Evolutionary conservation across 1,140 invertebrate genomes (phyloP).

Genomic region (Tetraneura akinire): DNA sequence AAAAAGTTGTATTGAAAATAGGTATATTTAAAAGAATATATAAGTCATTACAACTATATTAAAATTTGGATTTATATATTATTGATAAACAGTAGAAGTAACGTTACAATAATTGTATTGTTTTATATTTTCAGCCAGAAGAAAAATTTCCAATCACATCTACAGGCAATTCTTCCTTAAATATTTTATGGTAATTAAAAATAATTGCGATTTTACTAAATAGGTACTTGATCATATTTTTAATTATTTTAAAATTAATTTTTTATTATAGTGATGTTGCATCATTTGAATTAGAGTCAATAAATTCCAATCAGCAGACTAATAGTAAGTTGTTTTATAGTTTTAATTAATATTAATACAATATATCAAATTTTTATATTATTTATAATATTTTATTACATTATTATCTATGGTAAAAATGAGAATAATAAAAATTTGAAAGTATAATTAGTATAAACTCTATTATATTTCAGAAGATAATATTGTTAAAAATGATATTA

Average conservation of each 20-base stretch:
- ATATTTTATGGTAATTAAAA: conserved; percentile 41
- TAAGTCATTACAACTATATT: background rate
- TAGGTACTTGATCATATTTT: too few relatives aligned
- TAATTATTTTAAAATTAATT: background rate
- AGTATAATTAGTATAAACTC: background rate
- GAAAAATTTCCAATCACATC: background rate
- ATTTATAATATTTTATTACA: too few relatives aligned
- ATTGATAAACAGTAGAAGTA: background rate
- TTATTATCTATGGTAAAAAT: too few relatives aligned
- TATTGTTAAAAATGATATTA: conserved; percentile 21
- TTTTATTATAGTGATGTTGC: conserved; percentile 38
- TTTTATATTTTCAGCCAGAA: conserved; percentile 1
- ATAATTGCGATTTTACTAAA: background rate
- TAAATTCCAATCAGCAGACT: background rate
- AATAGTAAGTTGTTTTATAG: background rate
- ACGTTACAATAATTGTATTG: background rate
- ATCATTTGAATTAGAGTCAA: conserved; percentile 21
- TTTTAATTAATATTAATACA: too few relatives aligned
- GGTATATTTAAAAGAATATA: background rate
- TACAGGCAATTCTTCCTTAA: background rate
- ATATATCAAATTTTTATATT: too few relatives aligned
- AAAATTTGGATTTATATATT: too few relatives aligned
- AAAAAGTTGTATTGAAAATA: too few relatives aligned
- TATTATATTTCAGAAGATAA: conserved; percentile 10
- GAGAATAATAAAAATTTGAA: too few relatives aligned